These are phyloP conservation scores for Euwallacea similis DNA, from an alignment of 1,140 invertebrate genomes.

Conservation along the genomic window DNA sequence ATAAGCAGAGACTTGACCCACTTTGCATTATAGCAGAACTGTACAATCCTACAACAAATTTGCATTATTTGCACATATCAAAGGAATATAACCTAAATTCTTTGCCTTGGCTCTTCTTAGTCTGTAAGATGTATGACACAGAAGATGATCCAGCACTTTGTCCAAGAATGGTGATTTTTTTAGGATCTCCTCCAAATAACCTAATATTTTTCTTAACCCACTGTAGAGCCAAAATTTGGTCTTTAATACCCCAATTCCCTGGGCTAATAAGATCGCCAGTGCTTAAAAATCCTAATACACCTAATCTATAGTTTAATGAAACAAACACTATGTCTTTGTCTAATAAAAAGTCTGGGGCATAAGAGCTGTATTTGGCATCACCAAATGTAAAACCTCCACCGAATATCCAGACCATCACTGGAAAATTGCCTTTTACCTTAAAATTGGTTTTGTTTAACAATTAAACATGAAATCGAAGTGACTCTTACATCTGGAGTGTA, in stretches of 20 bases:
- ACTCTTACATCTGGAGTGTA: conserved; percentile 39
- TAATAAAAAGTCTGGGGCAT: conserved; percentile 54
- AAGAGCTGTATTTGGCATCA: conserved; percentile 44
- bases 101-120: conserved; percentile 13
- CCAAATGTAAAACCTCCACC: conserved; percentile 48
- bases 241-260: conserved; percentile 57
- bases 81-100: neutral
- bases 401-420: conserved; percentile 52
- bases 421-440: conserved; percentile 25
- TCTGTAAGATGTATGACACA: conserved; percentile 32
- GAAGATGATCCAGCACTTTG: conserved; percentile 40
- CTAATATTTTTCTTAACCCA: conserved; percentile 54
- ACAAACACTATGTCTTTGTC: conserved; percentile 57
- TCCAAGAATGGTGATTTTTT: conserved; percentile 41
- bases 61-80: too few species aligned
- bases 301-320: conserved; percentile 61
- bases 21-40: conserved; percentile 42
- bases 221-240: conserved; percentile 54
- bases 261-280: conserved; percentile 47
- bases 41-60: conserved; percentile 37
- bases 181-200: conserved; percentile 43
- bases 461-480: neutral
- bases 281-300: conserved; percentile 44
- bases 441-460: neutral
- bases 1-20: conserved; percentile 40